Base-by-base conservation (phyloP, 1,140 invertebrate genomes). In the Uloborus diversus region DNA sequence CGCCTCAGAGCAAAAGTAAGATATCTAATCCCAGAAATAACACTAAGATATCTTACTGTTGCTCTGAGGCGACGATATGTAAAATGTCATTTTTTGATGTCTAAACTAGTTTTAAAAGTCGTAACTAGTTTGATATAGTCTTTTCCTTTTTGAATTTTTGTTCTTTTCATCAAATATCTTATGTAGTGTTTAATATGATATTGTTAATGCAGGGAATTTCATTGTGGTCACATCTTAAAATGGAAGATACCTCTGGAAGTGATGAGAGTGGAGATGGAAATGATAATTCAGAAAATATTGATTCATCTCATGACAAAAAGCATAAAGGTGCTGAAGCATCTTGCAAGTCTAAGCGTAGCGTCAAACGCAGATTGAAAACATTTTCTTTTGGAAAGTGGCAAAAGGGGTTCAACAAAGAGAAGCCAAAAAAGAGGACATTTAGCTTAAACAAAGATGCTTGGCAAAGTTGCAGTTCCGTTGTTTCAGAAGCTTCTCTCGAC, bases 401-500 rank as follows among this genome's bases (percentile, higher is more conserved):
- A 37, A 80, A 80, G 28, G 78, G 78, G 4, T 80, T 80, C 17
- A 65, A 62, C 28, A 80, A 80, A 25, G 78, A 80, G 7, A 70
- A 70, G n/a, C 5, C 35, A 0, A 80, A 80, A 37, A 80, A 80
- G 30, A 49, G 68, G 14, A 66, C 51, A 1, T 80, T 80, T 57
- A 80, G 57, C 28, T 59, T 80, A 4, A 71, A 27, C 23, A 47
- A 27, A 56, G 65, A 71, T 37, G 32, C 78, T 1, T 70, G 68
- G 57, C 65, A 59, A 4, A 37, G 64, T 61, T 80, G 61, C n/a
- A 79, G 65, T 53, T 71, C 81, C 23, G 81, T 81, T 7, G 76
- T 82, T 25, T 79, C 83, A 2, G 82, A 82, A 66, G 56, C 81
- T 4, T 73, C 64, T 13, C 30, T 81, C 4, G 79, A 71, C 9